Percentiles rank a stretch among this genome's conserved stretches.
Evolutionary conservation across 30 jellyfish, hydroid and myxozoan species (phyloP).

Genomic region (Rhopilema esculentum): DNA sequence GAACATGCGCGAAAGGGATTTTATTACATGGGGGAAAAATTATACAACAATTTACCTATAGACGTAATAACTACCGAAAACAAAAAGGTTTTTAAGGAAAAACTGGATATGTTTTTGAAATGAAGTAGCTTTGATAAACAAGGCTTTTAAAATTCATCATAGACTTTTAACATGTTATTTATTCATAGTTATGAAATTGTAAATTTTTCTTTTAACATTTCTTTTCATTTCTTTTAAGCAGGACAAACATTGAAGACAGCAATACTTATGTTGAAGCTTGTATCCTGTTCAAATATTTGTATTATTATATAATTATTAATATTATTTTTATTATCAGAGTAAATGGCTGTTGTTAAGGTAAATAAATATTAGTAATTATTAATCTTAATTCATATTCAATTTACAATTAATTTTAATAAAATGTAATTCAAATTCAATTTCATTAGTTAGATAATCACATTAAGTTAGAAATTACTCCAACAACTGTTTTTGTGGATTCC

Average conservation of each 20-base stretch:
- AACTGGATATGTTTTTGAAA: slow-evolving; percentile 17
- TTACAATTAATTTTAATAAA: no score
- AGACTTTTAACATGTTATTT: slow-evolving; percentile 20
- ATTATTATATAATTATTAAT: slow-evolving; percentile 28
- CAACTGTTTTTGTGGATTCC: no score
- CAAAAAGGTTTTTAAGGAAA: slow-evolving; percentile 44
- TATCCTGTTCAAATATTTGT: slow-evolving; percentile 38
- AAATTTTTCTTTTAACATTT: slow-evolving; percentile 14
- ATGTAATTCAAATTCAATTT: no score
- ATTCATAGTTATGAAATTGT: slow-evolving; percentile 7
- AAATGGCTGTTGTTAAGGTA: no score
- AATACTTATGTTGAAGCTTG: slow-evolving; percentile 37
- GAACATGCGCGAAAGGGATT: no score
- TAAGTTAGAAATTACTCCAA: no score
- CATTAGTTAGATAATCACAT: no score
- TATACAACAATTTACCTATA: slow-evolving; percentile 46
- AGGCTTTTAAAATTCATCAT: slow-evolving; percentile 30
- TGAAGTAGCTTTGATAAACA: slow-evolving; percentile 1
- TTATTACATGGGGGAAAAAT: slow-evolving; percentile 49
- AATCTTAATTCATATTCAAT: no score
- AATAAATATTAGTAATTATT: no score
- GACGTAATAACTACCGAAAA: slow-evolving; percentile 37
- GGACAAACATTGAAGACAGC: slow-evolving; percentile 37
- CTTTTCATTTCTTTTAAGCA: slow-evolving; percentile 33
- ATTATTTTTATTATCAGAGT: no score